Percentiles rank a stretch among this genome's conserved stretches.
Evolutionary conservation across 1,140 invertebrate species (phyloP).

Genomic region (Drosophila aff.): DNA sequence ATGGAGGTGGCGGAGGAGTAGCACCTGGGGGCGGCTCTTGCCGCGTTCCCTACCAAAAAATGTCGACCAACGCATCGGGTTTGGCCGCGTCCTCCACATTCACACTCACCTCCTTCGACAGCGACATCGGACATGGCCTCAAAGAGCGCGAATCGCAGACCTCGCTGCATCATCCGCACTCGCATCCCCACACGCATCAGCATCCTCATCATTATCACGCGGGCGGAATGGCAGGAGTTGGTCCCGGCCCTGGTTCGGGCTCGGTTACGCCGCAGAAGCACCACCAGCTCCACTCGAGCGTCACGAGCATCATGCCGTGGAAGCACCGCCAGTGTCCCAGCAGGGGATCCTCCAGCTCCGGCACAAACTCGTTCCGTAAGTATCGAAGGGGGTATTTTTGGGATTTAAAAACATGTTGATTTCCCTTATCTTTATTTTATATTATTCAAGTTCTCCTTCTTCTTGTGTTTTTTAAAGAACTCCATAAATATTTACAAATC

Average conservation of each 20-base stretch:
- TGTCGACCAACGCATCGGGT: slow-evolving; percentile 34
- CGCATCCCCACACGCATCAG: slow-evolving; percentile 56
- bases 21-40: slow-evolving; percentile 33
- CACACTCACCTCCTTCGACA: slow-evolving; percentile 76
- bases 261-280: slow-evolving; percentile 74
- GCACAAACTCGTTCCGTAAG: slow-evolving; percentile 84
- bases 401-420: not conserved
- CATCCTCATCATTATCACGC: slow-evolving; percentile 73
- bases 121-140: slow-evolving; percentile 69
- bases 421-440: not conserved
- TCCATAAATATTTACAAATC: not conserved
- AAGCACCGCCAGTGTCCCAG: slow-evolving; percentile 84
- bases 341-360: slow-evolving; percentile 81
- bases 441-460: not conserved
- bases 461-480: too few relatives aligned
- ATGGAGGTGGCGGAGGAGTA: slow-evolving; percentile 34
- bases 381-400: slow-evolving; percentile 10
- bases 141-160: slow-evolving; percentile 76
- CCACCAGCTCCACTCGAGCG: slow-evolving; percentile 75
- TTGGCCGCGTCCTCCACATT: slow-evolving; percentile 64
- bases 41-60: slow-evolving; percentile 78
- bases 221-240: slow-evolving; percentile 22
- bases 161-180: slow-evolving; percentile 51
- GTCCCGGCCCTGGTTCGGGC: slow-evolving; percentile 26
- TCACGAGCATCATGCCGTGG: slow-evolving; percentile 84